Conservation (phyloP, 2,797 vertebrate genomes). For the Chiroxiphia lanceolata region DNA sequence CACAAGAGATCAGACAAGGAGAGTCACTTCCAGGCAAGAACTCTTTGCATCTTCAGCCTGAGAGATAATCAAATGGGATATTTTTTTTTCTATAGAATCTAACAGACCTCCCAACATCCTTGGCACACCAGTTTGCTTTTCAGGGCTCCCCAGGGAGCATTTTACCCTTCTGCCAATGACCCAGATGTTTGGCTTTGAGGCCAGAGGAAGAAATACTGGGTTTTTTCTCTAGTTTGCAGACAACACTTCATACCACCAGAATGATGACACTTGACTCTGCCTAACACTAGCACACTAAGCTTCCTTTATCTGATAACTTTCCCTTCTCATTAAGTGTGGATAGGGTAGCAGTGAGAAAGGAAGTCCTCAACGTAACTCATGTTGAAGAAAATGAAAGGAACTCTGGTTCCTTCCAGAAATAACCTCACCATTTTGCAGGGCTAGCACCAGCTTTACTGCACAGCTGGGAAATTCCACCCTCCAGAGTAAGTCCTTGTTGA, state of each 20-base stretch:
- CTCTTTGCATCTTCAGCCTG: background rate
- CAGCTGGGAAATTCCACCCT: background rate
- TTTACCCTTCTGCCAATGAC: background rate
- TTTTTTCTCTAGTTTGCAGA: background rate
- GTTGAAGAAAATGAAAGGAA: background rate
- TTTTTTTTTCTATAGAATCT: background rate
- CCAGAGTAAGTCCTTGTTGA: background rate
- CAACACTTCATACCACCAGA: background rate
- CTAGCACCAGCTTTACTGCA: background rate
- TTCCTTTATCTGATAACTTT: background rate
- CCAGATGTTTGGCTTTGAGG: background rate
- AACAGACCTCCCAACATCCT: background rate
- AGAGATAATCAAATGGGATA: background rate
- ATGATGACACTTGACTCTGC: background rate
- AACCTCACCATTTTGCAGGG: background rate
- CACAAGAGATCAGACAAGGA: background rate
- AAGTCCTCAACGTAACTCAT: background rate
- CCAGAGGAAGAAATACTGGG: background rate
- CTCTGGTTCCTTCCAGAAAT: background rate
- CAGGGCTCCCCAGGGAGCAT: background rate
- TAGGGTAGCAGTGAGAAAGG: background rate
- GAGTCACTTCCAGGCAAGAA: background rate
- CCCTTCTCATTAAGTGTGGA: background rate
- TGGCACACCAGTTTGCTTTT: background rate
- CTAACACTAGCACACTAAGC: background rate